Evolutionary conservation across 2,797 vertebrate genomes (phyloP).

Genomic region (Enteromius unitaeniatus): DNA sequence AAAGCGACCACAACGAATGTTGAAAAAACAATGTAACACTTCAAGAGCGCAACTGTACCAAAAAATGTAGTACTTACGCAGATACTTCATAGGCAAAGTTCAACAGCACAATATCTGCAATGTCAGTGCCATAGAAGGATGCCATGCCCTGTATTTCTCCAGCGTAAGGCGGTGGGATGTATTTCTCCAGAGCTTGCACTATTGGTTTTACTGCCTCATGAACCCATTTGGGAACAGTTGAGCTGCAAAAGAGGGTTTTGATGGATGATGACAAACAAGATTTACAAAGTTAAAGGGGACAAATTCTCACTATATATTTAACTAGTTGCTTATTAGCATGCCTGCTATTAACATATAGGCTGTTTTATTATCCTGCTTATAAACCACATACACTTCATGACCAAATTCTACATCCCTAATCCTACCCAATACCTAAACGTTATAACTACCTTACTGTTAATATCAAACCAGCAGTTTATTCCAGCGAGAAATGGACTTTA

Average conservation of each 20-base stretch:
- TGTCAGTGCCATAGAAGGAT: conserved; percentile 67
- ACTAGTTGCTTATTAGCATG: neutral
- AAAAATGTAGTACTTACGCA: conserved; percentile 80
- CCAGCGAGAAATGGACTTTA: neutral
- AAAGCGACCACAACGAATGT: neutral
- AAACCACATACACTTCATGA: neutral
- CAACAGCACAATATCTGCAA: conserved; percentile 84
- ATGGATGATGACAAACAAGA: neutral
- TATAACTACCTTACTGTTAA: neutral
- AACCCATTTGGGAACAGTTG: conserved; percentile 85
- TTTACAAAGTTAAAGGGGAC: neutral
- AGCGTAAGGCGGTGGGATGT: conserved; percentile 82
- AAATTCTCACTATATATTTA: neutral
- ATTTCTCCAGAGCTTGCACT: conserved; percentile 72
- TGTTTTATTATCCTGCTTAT: neutral
- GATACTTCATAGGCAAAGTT: conserved; percentile 92
- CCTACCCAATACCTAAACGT: neutral
- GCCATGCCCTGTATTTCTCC: conserved; percentile 87
- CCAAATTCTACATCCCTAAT: neutral
- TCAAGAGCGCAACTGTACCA: neutral
- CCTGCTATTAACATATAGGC: neutral
- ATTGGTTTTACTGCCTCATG: conserved; percentile 74
- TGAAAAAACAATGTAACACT: neutral
- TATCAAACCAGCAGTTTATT: neutral
- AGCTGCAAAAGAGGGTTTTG: conserved; percentile 69